phyloP scores from a whole-genome alignment of 2,113 vertebrate species.

The Pithys albifrons region DNA sequence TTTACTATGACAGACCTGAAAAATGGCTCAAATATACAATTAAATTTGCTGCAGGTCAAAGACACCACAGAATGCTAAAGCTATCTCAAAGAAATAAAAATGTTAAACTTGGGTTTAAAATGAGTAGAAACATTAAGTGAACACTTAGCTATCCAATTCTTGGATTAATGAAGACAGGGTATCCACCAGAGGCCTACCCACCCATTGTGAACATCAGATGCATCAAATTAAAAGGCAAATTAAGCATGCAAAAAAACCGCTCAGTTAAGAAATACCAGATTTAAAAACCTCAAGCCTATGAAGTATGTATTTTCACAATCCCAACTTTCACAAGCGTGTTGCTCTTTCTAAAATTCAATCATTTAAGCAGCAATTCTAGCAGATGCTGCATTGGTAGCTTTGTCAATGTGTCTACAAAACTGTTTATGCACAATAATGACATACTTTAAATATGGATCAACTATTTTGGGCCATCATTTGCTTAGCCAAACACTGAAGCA shows the following conservation, averaged over 20 bases:
- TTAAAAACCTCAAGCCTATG: not conserved
- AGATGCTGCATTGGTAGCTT: not conserved
- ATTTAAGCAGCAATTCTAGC: not conserved
- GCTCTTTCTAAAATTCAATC: not conserved
- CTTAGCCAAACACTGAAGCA: not conserved
- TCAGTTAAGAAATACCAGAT: not conserved
- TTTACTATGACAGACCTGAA: not conserved
- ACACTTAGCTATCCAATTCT: not conserved
- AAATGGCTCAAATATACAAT: constrained; percentile 12
- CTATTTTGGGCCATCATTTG: constrained; percentile 7
- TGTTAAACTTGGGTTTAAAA: not conserved
- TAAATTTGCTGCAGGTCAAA: constrained; percentile 19
- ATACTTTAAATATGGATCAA: not conserved
- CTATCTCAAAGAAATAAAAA: not conserved
- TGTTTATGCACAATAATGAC: not conserved
- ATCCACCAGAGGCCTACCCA: constrained; percentile 10
- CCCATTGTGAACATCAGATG: not conserved
- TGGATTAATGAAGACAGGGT: not conserved
- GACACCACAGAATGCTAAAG: not conserved
- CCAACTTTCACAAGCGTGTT: not conserved
- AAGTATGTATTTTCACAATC: not conserved
- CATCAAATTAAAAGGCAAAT: constrained; percentile 39
- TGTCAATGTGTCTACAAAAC: not conserved
- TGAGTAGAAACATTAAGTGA: not conserved
- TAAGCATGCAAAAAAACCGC: not conserved